Base-by-base conservation (phyloP, 2,113 vertebrate species). In the Ageneiosus marmoratus region DNA sequence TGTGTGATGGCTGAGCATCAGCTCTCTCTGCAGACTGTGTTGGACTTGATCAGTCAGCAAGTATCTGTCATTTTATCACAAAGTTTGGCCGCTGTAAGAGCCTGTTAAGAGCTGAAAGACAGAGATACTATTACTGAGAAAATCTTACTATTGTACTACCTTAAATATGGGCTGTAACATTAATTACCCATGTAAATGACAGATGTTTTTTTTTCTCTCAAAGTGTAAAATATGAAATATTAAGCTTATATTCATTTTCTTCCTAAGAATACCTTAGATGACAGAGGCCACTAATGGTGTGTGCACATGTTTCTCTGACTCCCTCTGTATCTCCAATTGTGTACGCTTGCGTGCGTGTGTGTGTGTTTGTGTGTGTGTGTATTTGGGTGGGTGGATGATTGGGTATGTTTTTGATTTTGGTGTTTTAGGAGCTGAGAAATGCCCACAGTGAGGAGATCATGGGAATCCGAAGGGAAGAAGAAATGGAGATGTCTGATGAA, bases 401-500 rank as follows among this genome's bases (percentile, higher is more conserved):
- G 62, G 48, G 27, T 53, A 76, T 69, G 84, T 83, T 87, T 77
- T 79, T 44, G 75, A 24, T 85, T 73, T 6, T 72, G 75, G 41
- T 34, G 7, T 84, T 78, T 70, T 76, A 99, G 97, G 97, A 99
- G 90, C 94, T 99, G 87, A 95, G 97, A 84, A 97, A 96, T 10
- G 98, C 96, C 70, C 96, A 99, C 88, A 98, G 96, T 34, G 97
- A 99, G 77, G 97, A 99, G 85, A 95, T 99, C 83, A 98, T 98
- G 97, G 96, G 96, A 73, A 98, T 98, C 86, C 92, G 98, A 0
- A 93, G 96, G 0, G 97, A 99, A 87, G 97, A 98, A 87, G 97
- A 98, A 87, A 99, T 98, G 97, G 97, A 98, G 91, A 98, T 98
- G 97, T 99, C 97, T 0, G 97, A 99, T 15, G 97, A 98, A 29